A percentile compares a stretch with the other conserved stretches of the same genome.
Conservation (phyloP, 2,113 vertebrate species). For the Motacilla alba region DNA sequence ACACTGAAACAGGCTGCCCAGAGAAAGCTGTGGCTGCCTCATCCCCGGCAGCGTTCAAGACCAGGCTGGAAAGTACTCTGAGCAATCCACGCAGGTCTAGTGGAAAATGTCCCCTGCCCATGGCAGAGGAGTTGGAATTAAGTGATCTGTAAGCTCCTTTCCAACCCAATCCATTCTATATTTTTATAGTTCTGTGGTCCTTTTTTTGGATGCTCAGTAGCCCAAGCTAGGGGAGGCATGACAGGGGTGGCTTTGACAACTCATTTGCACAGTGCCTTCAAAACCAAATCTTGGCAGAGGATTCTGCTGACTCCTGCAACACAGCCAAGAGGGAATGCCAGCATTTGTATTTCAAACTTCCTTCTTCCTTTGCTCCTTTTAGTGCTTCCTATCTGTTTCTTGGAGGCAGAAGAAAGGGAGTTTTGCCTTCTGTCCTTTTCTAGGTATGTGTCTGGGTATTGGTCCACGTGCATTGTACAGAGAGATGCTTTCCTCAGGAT, state of each 20-base stretch:
- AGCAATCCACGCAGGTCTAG: not conserved
- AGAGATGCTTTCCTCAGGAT: not conserved
- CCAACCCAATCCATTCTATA: not conserved
- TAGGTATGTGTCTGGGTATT: not conserved
- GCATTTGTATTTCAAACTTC: not conserved
- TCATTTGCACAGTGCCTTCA: not conserved
- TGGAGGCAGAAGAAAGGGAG: not conserved
- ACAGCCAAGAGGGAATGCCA: not conserved
- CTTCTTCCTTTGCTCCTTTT: not conserved
- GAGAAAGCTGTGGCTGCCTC: not conserved
- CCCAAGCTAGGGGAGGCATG: not conserved
- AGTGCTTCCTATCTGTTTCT: not conserved
- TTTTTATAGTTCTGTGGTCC: not conserved
- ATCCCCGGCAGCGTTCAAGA: not conserved
- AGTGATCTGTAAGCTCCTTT: not conserved
- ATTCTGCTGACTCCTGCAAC: slow-evolving; percentile 3
- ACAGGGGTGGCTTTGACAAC: not conserved
- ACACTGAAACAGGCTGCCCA: not conserved
- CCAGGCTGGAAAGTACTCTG: not conserved
- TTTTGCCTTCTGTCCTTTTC: not conserved
- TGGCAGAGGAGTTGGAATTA: not conserved
- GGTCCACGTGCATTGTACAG: not conserved
- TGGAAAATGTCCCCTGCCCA: not conserved
- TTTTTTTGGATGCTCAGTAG: not conserved
- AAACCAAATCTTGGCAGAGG: slow-evolving; percentile 2